These are phyloP conservation scores for Hydropsyche betteni DNA, from an alignment of 2,888 invertebrate species.

Conservation along the genomic window DNA sequence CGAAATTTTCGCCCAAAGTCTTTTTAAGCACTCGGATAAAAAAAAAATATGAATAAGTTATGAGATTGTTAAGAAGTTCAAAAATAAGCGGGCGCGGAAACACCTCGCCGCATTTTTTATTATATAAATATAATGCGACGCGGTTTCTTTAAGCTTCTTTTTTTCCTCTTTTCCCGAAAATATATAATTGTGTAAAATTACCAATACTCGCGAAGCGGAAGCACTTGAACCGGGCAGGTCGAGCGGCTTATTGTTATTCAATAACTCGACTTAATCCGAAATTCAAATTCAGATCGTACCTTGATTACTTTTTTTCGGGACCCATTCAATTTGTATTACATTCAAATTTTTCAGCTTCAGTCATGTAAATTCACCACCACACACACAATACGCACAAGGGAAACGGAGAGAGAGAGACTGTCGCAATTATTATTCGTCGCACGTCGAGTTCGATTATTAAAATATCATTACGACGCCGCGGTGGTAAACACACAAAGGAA, in stretches of 20 bases:
- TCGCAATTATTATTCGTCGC: constrained; percentile 14
- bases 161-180: not conserved
- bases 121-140: constrained; percentile 8
- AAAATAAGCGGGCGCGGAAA: constrained; percentile 23
- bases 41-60: constrained; percentile 39
- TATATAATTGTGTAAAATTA: too few relatives aligned
- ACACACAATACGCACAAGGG: not conserved
- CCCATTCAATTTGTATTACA: constrained; percentile 27
- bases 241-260: constrained; percentile 25
- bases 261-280: constrained; percentile 26
- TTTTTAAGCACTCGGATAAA: constrained; percentile 38
- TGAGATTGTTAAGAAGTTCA: constrained; percentile 34
- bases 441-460: constrained; percentile 20
- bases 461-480: constrained; percentile 13
- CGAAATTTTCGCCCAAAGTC: constrained; percentile 34
- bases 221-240: too few relatives aligned
- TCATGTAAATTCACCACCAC: constrained; percentile 28
- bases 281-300: constrained; percentile 29
- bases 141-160: constrained; percentile 1
- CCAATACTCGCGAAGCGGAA: too few relatives aligned
- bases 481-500: not conserved
- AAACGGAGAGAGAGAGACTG: not conserved
- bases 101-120: constrained; percentile 19
- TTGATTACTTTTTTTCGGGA: constrained; percentile 23
- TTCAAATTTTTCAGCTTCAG: constrained; percentile 28